Conservation (phyloP, 2,113 vertebrate species). For the Xiphophorus couchianus region DNA sequence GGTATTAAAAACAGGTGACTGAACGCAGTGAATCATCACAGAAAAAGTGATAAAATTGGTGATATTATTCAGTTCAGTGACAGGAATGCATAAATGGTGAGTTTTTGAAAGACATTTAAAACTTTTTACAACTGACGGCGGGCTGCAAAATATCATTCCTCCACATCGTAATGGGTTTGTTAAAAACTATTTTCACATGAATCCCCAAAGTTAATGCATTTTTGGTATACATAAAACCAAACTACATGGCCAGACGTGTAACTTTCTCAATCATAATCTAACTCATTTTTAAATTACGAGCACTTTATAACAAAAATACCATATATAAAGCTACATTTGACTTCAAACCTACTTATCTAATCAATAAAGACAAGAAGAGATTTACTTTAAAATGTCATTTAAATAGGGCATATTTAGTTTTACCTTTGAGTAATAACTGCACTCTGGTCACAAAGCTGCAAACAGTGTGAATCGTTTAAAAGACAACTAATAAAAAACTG, state of each 20-base stretch:
- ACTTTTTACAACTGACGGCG: background rate
- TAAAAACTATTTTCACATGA: background rate
- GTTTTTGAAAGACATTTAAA: background rate
- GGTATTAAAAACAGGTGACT: background rate
- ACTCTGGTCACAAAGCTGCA: background rate
- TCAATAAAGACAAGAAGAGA: too few species aligned
- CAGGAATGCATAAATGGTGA: background rate
- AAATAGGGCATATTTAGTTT: background rate
- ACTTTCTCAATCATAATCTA: background rate
- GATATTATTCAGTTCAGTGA: background rate
- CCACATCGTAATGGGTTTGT: background rate
- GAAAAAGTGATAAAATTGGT: background rate
- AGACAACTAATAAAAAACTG: constrained; percentile 6
- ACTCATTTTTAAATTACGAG: background rate
- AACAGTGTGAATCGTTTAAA: background rate
- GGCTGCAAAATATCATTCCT: background rate
- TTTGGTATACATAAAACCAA: background rate
- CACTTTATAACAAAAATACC: background rate
- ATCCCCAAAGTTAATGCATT: background rate
- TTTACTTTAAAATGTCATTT: too few species aligned
- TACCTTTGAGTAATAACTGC: background rate
- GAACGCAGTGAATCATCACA: background rate
- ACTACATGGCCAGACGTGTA: background rate
- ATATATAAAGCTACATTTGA: background rate
- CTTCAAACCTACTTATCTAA: too few species aligned